These are phyloP conservation scores for Philereme vetulata DNA, from an alignment of 2,888 invertebrate species.

Conservation along the genomic window DNA sequence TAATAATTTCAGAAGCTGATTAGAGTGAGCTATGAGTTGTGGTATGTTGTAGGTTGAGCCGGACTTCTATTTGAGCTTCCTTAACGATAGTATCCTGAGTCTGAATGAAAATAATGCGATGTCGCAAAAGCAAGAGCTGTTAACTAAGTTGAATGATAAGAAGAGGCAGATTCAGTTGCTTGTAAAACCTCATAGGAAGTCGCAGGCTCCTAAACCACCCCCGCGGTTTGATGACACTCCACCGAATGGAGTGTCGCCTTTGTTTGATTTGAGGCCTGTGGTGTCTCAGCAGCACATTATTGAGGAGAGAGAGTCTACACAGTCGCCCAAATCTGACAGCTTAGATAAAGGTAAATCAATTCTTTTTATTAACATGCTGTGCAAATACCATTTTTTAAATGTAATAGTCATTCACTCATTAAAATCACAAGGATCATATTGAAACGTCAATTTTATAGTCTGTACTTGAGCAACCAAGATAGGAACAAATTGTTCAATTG, in stretches of 20 bases:
- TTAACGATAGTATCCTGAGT: constrained; percentile 87
- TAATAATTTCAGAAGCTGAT: constrained; percentile 7
- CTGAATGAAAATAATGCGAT: constrained; percentile 71
- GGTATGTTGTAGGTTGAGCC: constrained; percentile 84
- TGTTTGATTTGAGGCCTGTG: constrained; percentile 74
- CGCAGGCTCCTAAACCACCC: constrained; percentile 74
- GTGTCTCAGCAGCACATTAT: constrained; percentile 75
- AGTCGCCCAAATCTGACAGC: constrained; percentile 60
- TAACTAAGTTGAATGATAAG: constrained; percentile 86
- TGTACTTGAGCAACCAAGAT: no score
- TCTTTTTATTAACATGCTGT: no score
- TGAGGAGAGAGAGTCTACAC: constrained; percentile 65
- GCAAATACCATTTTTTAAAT: no score
- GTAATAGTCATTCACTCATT: no score
- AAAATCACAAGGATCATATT: no score
- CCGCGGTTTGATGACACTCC: constrained; percentile 74
- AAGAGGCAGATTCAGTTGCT: constrained; percentile 82
- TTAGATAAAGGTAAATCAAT: constrained; percentile 52
- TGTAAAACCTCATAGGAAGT: constrained; percentile 63
- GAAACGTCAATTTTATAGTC: no score
- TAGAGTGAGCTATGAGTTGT: constrained; percentile 10
- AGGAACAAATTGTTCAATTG: no score
- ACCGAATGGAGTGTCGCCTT: constrained; percentile 77
- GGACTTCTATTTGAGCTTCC: constrained; percentile 87
- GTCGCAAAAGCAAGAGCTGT: constrained; percentile 85